Percentiles rank a stretch among this genome's conserved stretches.
These are phyloP conservation scores for Calonectris borealis DNA, from an alignment of 2,113 vertebrate genomes.

Conservation along the genomic window DNA sequence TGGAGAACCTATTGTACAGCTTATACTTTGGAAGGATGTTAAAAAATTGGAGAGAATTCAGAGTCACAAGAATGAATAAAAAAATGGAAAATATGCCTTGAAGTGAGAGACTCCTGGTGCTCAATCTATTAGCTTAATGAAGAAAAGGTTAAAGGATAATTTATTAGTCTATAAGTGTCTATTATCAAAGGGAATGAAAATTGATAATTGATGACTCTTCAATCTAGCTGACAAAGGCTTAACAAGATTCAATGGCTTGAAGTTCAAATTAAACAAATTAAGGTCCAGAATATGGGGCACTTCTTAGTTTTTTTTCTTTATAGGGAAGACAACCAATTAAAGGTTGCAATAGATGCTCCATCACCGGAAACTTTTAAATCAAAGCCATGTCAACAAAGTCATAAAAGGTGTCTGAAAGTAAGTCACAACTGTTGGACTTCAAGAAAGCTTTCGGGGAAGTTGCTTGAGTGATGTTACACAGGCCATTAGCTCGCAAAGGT, in stretches of 20 bases:
- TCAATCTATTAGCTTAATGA: slow-evolving; percentile 62
- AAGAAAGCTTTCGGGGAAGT: background rate
- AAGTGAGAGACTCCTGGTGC: slow-evolving; percentile 46
- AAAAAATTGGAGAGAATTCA: background rate
- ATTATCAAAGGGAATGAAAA: slow-evolving; percentile 63
- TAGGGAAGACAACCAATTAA: background rate
- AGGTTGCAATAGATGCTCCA: background rate
- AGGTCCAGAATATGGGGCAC: background rate
- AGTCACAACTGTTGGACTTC: background rate
- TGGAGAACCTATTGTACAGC: background rate
- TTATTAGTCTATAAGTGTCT: slow-evolving; percentile 62
- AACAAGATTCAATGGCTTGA: slow-evolving; percentile 55
- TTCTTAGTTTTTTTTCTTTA: background rate
- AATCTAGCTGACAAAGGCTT: slow-evolving; percentile 60
- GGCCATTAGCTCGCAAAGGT: background rate
- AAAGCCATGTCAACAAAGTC: slow-evolving; percentile 5
- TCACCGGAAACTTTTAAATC: background rate
- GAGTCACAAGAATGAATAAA: background rate
- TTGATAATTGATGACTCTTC: slow-evolving; percentile 59
- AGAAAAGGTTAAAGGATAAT: slow-evolving; percentile 67
- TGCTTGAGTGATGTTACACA: background rate
- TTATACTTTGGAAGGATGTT: background rate
- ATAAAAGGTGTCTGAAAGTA: background rate
- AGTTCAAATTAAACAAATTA: slow-evolving; percentile 65
- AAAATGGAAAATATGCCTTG: slow-evolving; percentile 45